Evolutionary conservation across 2,113 vertebrate species (phyloP), one percentile per base, ranked within the genome.

Genomic region (Xyliphius kryptos): DNA sequence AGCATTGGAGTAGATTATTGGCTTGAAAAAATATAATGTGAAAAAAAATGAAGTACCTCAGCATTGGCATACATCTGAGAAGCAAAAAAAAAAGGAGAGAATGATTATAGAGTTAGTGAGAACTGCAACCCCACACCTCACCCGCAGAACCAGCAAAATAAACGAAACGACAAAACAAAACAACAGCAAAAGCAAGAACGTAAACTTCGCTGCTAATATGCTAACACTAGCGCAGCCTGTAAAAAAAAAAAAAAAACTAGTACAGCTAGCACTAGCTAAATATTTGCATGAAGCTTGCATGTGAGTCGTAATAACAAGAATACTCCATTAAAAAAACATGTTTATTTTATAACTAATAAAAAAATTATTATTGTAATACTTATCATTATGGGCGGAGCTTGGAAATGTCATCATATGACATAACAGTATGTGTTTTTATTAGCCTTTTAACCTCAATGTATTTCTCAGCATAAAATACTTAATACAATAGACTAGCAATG

Each of bases 41-140:
- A 77, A 68, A 51, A 26, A 61, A 67, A 70, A 77, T 81, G 80
- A 89, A 89, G 86, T 89, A 89, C 88, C 88, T 89, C 88, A 78
- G 84, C 85, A 89, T 89, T 89, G 83, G 88, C 86, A 89, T 66
- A 88, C 84, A 89, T 89, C 88, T 89, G 87, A 85, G 87, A 86
- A 85, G 84, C 84, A 82, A 81, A 78, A 68, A 53, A 62, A 54
- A 68, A 49, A 64, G 51, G 55, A 65, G 20, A 15, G 32, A 67
- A 54, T 32, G 1, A 32, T 3, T 32, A 6, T 3, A 32, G 26
- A 6, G 26, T 32, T 32, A 32, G 26, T 32, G 26, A 32, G n/a
- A 69, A 79, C 66, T 16, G 40, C 15, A 21, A 81, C 76, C 82
- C 83, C 79, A 72, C 80, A 77, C 85, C 55, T 79, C 82, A 85